Base-by-base conservation (phyloP, 2,113 vertebrate species). In the Vanacampus margaritifer region DNA sequence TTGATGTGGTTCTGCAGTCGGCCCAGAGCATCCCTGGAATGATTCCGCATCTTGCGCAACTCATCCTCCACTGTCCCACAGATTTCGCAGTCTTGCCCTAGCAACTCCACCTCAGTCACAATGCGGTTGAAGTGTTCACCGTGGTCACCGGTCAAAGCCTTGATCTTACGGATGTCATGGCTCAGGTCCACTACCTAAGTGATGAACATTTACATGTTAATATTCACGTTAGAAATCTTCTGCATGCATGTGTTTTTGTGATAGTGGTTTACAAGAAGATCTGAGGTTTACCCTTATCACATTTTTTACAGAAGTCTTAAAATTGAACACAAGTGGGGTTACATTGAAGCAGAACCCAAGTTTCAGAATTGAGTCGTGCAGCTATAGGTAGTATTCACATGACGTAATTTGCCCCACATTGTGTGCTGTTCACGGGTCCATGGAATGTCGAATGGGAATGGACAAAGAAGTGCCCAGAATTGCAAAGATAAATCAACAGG, bases 111-210 rank as follows among this genome's bases (percentile, higher is more conserved):
- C 19, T 89, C 89, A 0, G 83, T 89, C 19, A 92, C 86, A 0
- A 93, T 87, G 0, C 86, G 89, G 71, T 85, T 89, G 3, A 94
- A 89, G 23, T 90, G 84, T 36, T 91, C 89, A 0, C 91, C 90
- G 0, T 86, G 89, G 0, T 84, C 85, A 0, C 90, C 90, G 0
- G 91, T 90, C 69, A 92, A 66, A 11, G 69, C 84, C 62, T 90
- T 90, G 67, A 94, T 89, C 69, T 88, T 86, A 23, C 56, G 74
- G 0, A 91, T 51, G 0, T 93, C 91, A 0, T 89, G 82, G 3
- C 85, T 93, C 64, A 97, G 80, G 57, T 90, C 83, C 23, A 91
- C 77, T 32, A 97, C 91, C 87, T 88, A 1, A 0, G 36, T 23
- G 4, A 77, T 1, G 6, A 6, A 48, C 1, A 46, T 57, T 61